phyloP scores from a whole-genome alignment of 2,113 vertebrate genomes.

The Eidolon helvum region DNA sequence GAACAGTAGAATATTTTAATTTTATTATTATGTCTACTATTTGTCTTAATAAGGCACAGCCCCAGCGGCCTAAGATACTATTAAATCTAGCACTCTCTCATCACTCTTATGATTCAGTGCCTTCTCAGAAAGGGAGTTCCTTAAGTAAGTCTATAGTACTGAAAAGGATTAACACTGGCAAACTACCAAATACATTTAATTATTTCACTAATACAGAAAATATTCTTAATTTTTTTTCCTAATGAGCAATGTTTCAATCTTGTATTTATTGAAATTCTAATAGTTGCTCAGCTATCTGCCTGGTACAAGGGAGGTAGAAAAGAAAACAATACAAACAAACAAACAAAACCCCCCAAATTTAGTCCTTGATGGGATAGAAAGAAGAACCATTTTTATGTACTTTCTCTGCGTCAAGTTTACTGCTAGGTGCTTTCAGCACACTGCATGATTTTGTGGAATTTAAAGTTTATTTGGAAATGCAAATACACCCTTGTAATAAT shows the following conservation, averaged over 20 bases:
- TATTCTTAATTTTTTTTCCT: background rate
- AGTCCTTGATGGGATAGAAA: background rate
- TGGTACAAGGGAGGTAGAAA: background rate
- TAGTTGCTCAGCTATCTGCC: background rate
- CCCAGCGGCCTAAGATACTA: constrained; percentile 41
- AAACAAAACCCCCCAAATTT: background rate
- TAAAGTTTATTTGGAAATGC: background rate
- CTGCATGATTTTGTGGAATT: background rate
- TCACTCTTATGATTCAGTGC: constrained; percentile 38
- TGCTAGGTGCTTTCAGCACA: background rate
- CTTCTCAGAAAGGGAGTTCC: constrained; percentile 14
- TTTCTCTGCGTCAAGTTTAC: background rate
- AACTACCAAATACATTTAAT: background rate
- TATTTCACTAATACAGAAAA: constrained; percentile 13
- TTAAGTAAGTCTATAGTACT: constrained; percentile 10
- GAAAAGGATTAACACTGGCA: background rate
- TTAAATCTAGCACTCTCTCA: constrained; percentile 56
- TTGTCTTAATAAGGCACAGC: constrained; percentile 69
- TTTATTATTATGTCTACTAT: constrained; percentile 73
- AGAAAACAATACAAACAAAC: background rate
- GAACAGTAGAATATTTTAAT: constrained; percentile 68
- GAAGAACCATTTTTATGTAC: background rate
- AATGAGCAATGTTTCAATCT: background rate
- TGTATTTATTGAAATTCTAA: background rate
- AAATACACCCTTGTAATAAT: background rate